These are phyloP conservation scores for Drosophila orena DNA, from an alignment of 1,140 invertebrate species.

Conservation along the genomic window DNA sequence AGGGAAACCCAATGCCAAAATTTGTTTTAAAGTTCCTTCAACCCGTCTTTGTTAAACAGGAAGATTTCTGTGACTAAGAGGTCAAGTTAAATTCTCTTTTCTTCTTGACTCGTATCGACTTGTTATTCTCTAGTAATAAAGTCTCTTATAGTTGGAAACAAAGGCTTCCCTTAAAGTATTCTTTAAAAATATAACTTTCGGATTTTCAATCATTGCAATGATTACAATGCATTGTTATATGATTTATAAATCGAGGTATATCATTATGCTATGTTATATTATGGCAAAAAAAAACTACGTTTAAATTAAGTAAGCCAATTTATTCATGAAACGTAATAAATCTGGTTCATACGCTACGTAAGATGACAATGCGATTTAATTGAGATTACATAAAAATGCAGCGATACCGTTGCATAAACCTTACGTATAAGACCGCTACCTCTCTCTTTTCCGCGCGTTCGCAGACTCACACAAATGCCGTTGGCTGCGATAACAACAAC, in stretches of 20 bases:
- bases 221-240: too few relatives aligned
- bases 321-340: not conserved
- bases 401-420: conserved; percentile 71
- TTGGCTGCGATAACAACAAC: conserved; percentile 17
- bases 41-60: not conserved
- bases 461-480: not conserved
- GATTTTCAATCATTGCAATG: too few relatives aligned
- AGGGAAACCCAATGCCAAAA: conserved; percentile 3
- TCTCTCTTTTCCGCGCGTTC: not conserved
- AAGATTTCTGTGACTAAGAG: not conserved
- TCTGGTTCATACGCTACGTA: not conserved
- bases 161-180: too few relatives aligned
- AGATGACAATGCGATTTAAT: conserved; percentile 47
- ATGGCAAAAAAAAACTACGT: too few relatives aligned
- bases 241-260: too few relatives aligned
- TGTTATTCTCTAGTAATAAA: not conserved
- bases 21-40: conserved; percentile 16
- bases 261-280: too few relatives aligned
- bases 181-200: too few relatives aligned
- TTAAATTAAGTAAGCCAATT: not conserved
- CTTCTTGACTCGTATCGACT: not conserved
- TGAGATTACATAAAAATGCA: conserved; percentile 67
- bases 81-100: not conserved
- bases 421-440: conserved; percentile 39
- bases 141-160: too few relatives aligned